A percentile compares a stretch with the other conserved stretches of the same genome.
Conservation (phyloP, 2,797 vertebrate genomes). For the Hydrophis major region DNA sequence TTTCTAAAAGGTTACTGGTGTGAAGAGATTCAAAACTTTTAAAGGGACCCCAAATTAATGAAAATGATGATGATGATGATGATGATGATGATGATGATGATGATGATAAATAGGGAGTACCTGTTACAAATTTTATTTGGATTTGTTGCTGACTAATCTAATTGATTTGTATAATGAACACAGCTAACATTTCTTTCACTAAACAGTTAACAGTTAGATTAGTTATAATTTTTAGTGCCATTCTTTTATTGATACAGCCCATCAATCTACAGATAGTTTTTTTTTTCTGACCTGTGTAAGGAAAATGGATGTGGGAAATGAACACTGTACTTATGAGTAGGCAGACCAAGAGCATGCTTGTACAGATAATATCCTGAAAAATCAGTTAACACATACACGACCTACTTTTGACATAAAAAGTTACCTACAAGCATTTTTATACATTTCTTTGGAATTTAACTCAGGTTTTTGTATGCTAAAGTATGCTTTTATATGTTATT, state of each 20-base stretch:
- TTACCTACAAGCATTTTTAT: not conserved
- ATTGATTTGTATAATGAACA: not conserved
- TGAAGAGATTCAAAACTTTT: not conserved
- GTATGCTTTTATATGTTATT: not conserved
- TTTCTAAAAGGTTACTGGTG: not conserved
- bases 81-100: no score
- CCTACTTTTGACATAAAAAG: not conserved
- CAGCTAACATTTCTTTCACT: not conserved
- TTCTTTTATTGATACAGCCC: not conserved
- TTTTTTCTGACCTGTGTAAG: not conserved
- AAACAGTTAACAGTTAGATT: not conserved
- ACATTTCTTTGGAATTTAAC: not conserved
- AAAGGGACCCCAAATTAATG: not conserved
- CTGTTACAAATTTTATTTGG: not conserved
- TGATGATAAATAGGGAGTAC: not conserved
- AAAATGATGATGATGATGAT: no score
- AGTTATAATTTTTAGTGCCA: not conserved
- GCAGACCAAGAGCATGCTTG: not conserved
- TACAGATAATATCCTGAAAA: not conserved
- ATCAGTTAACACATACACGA: not conserved
- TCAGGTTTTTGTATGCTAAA: not conserved
- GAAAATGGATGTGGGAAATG: not conserved
- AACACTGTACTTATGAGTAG: not conserved
- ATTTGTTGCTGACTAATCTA: not conserved
- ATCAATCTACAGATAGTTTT: not conserved